phyloP scores from a whole-genome alignment of 2,888 invertebrate genomes.

The Agrochola litura region DNA sequence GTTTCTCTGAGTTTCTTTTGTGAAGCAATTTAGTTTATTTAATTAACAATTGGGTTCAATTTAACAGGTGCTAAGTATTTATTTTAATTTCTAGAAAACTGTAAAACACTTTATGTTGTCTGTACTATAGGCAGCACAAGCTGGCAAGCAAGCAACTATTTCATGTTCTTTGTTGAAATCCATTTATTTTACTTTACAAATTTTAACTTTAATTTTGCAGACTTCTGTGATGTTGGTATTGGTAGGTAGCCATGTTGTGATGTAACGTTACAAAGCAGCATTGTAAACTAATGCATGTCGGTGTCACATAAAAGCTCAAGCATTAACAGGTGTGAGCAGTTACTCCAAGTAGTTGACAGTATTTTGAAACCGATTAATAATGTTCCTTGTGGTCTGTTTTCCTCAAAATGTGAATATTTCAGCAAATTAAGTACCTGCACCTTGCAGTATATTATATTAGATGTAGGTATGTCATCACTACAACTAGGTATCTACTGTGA shows the following conservation, averaged over 20 bases:
- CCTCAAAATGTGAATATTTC: background rate
- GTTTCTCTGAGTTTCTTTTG: slow-evolving; percentile 1
- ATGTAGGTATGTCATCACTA: slow-evolving; percentile 1
- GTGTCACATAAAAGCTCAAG: too few species aligned
- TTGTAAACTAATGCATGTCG: background rate
- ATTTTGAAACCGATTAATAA: background rate
- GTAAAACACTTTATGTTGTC: background rate
- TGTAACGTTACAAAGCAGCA: background rate
- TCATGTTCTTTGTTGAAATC: background rate
- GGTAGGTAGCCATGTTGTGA: background rate
- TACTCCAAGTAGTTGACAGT: too few species aligned
- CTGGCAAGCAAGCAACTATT: background rate
- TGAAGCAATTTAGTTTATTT: slow-evolving; percentile 17
- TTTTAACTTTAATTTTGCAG: background rate
- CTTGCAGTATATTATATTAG: slow-evolving; percentile 4
- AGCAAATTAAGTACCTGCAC: background rate
- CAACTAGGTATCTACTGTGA: background rate
- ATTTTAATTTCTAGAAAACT: background rate
- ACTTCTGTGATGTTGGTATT: background rate
- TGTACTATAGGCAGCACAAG: background rate
- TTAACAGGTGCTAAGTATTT: slow-evolving; percentile 1
- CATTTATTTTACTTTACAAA: background rate
- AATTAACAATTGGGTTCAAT: background rate
- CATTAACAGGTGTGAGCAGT: background rate
- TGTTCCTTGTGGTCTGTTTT: background rate